Conservation (phyloP, 2,888 invertebrate genomes). For the Sipha maydis region DNA sequence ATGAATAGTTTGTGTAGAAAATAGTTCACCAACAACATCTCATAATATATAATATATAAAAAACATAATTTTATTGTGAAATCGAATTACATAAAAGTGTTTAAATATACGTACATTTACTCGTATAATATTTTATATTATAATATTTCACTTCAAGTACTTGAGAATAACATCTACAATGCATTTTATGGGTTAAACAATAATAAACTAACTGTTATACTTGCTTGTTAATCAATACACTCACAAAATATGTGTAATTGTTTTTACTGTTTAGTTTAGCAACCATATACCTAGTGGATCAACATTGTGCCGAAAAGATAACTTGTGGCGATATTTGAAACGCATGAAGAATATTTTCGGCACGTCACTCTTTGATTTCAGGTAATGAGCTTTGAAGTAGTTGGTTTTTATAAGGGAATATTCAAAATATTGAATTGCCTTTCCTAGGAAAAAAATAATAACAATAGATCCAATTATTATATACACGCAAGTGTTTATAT, state of each 20-base stretch:
- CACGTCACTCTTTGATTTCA: slow-evolving; percentile 80
- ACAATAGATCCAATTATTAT: slow-evolving; percentile 21
- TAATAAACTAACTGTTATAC: not conserved
- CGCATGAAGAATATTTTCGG: slow-evolving; percentile 86
- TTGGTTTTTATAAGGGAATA: not conserved
- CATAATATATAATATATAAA: not conserved
- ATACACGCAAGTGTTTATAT: slow-evolving; percentile 41
- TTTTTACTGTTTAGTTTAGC: slow-evolving; percentile 72
- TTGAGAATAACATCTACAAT: not conserved
- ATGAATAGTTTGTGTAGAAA: too few relatives aligned
- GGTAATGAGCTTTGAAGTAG: slow-evolving; percentile 69
- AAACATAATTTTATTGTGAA: not conserved
- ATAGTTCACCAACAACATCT: too few relatives aligned
- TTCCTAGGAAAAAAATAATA: not conserved
- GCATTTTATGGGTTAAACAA: not conserved
- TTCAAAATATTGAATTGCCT: not conserved
- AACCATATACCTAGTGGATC: slow-evolving; percentile 87
- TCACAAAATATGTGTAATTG: not conserved
- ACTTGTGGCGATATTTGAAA: slow-evolving; percentile 79
- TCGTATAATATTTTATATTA: too few relatives aligned
- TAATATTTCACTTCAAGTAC: not conserved
- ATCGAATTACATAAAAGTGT: not conserved
- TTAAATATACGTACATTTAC: slow-evolving; percentile 34
- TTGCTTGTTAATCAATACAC: not conserved
- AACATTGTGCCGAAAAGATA: slow-evolving; percentile 86